Evolutionary conservation across 2,797 vertebrate species (phyloP), one percentile per base, ranked within the genome.

Genomic region (Balearica regulorum): DNA sequence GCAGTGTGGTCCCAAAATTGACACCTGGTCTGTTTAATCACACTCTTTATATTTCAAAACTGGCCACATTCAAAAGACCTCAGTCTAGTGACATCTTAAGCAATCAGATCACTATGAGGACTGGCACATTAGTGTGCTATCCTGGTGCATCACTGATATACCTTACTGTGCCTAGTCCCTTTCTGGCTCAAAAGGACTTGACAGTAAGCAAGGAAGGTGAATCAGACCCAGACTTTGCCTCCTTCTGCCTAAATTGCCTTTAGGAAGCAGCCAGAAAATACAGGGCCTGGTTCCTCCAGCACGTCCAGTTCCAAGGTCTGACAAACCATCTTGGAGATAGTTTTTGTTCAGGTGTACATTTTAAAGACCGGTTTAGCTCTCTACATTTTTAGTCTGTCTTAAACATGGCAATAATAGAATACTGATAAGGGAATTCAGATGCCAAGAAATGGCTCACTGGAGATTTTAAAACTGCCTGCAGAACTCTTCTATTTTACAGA

Each of bases 141-240:
- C 46, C 14, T 62, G 39, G 31, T 24, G 17, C 5, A 12, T 33
- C 33, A 25, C 13, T 71, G 7, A 39, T 51, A 62, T 2, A 62
- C 0, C 0, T 70, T 26, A 44, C 11, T 19, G 12, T 57, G 28
- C 8, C 17, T 49, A 12, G 10, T n/a, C 11, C 13, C 9, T 37
- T 78, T 90, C 51, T 80, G 51, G 18, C 41, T 61, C 28, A 64
- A 58, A 62, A 88, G 11, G 8, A n/a, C 11, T 66, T 31, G 11
- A 57, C 8, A 88, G n/a, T 12, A 86, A 95, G 12, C 9, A 71
- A 61, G 49, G 29, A 76, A 87, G 26, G 26, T 49, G 7, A 79
- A 61, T 54, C 4, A 49, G 37, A 64, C 6, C 7, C 54, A 83
- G 49, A 51, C 5, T 76, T 87, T 57, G 11, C 9, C 31, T 31